Base-by-base conservation (phyloP, 2,797 vertebrate species). In the Ceyx erithaca region DNA sequence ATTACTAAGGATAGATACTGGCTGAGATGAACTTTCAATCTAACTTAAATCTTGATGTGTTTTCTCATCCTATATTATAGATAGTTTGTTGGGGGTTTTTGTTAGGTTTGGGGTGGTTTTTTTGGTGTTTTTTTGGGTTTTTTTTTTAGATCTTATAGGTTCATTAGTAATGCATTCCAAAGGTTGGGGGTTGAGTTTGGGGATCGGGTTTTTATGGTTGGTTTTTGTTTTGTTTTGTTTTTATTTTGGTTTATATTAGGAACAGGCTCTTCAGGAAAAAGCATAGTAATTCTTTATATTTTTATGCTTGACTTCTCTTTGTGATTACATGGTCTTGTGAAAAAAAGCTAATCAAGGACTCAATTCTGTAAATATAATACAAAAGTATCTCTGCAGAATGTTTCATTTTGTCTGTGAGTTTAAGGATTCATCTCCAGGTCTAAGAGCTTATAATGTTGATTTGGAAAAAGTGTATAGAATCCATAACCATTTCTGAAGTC, bases 181-280 rank as follows among this genome's bases (percentile, higher is more conserved):
- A 57, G 9, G 1, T 7, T 72, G 13, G 5, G 22, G 3, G 55
- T 23, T 37, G 10, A 12, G 6, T 5, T 9, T 31, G 3, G 2
- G 43, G 14, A 10, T 14, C 8, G 4, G 1, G 20, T 5, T 21
- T 49, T 31, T 33, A 3, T 5, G 37, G 37, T 37, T 37, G 37
- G 37, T 22, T 19, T 62, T 12, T 18, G 67, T 69, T 6, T 30
- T 64, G 41, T 68, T n/a, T 77, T 68, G 85, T 43, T 89, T 51
- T 25, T 72, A 91, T 70, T 95, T 72, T 76, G 80, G 15, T 59
- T 94, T 94, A 59, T 67, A 78, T 83, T 71, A 85, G 31, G 6
- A 93, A 88, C 14, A 61, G 12, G 3, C 28, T 72, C 51, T 46
- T 7, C n/a, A 84, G 58, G 82, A 92, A 84, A 80, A 94, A 84